phyloP scores from a whole-genome alignment of 2,113 vertebrate species.

The Alosa alosa region DNA sequence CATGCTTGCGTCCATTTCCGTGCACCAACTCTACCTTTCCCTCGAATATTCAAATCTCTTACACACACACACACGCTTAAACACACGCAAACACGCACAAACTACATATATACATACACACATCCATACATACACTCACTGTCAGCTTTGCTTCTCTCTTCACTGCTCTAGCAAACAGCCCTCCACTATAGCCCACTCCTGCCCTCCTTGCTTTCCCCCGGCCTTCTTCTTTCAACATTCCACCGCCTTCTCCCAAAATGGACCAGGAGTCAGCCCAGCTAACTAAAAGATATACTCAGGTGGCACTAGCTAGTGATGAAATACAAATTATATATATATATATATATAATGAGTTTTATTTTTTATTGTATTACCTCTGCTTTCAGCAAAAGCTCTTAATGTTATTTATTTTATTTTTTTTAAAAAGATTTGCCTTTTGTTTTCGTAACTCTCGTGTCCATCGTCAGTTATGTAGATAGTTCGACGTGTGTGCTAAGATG shows the following conservation, averaged over 20 bases:
- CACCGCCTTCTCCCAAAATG: constrained; percentile 56
- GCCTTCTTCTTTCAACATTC: constrained; percentile 50
- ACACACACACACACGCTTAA: background rate
- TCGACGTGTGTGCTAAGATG: constrained; percentile 45
- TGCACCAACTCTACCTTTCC: background rate
- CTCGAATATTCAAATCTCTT: background rate
- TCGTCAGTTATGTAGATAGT: constrained; percentile 46
- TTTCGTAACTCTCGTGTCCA: constrained; percentile 29
- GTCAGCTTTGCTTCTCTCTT: constrained; percentile 29
- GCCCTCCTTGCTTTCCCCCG: constrained; percentile 22
- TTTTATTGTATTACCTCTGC: constrained; percentile 72
- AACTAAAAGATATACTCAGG: constrained; percentile 83
- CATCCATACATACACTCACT: background rate
- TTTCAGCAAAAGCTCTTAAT: constrained; percentile 64
- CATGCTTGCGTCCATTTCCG: background rate
- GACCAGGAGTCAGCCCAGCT: constrained; percentile 65
- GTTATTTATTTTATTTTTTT: constrained; percentile 70
- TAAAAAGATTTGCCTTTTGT: constrained; percentile 36
- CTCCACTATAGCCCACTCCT: constrained; percentile 28
- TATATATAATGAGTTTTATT: constrained; percentile 63
- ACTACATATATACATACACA: background rate
- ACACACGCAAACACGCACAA: background rate
- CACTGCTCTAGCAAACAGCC: constrained; percentile 44
- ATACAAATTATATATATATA: constrained; percentile 32
- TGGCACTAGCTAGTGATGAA: constrained; percentile 80